Evolutionary conservation across 1,140 invertebrate genomes (phyloP).

Genomic region (Trypoxylus dichotomus): DNA sequence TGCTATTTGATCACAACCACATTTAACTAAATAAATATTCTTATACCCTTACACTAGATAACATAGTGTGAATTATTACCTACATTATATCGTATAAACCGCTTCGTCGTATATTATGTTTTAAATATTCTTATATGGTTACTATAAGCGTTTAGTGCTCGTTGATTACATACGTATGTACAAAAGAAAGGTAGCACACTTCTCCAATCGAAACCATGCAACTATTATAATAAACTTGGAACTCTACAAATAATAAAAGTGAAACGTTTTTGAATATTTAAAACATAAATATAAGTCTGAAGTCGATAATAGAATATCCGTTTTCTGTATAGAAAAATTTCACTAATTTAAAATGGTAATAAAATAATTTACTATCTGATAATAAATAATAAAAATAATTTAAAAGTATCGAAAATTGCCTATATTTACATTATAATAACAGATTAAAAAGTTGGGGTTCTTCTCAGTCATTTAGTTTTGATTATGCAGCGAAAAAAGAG

Average conservation of each 20-base stretch:
- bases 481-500: background rate
- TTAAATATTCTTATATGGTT: background rate
- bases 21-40: conserved; percentile 32
- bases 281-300: background rate
- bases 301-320: background rate
- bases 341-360: background rate
- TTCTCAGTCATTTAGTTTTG: conserved; percentile 7
- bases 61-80: conserved; percentile 23
- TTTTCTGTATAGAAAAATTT: background rate
- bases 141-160: too few species aligned
- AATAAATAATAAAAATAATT: conserved; percentile 9
- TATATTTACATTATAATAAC: background rate
- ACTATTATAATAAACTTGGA: background rate
- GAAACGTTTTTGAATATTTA: background rate
- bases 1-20: conserved; percentile 37
- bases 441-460: background rate
- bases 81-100: background rate
- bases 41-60: conserved; percentile 31
- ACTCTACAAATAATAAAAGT: background rate
- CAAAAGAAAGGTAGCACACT: background rate
- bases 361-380: background rate
- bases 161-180: conserved; percentile 23
- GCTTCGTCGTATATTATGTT: background rate
- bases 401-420: background rate
- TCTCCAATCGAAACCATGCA: too few species aligned